These are phyloP conservation scores for Galagoides demidoff DNA, from an alignment of 2,797 vertebrate genomes.

Conservation along the genomic window DNA sequence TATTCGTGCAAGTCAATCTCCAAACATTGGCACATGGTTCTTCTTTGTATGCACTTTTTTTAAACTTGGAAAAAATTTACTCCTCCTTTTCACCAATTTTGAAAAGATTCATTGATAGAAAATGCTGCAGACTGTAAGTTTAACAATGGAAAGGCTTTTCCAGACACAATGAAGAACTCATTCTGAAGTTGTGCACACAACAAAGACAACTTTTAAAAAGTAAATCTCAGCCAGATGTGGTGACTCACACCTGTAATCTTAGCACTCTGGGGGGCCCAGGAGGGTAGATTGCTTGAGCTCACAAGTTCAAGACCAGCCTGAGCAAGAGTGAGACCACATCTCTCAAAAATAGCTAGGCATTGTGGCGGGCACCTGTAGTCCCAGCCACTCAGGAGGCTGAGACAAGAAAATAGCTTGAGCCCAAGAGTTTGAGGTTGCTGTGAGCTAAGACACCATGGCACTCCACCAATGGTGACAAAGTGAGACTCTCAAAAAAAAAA, in stretches of 20 bases:
- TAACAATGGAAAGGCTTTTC: neutral
- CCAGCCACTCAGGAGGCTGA: no score
- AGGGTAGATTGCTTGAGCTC: no score
- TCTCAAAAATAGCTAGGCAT: no score
- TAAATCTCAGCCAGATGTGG: neutral
- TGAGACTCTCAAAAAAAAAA: neutral
- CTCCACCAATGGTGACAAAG: no score
- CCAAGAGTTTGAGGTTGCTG: no score
- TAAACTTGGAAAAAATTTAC: neutral
- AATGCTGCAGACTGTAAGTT: neutral
- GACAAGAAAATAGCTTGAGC: no score
- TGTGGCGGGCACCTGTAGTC: no score
- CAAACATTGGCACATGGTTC: conserved; percentile 13
- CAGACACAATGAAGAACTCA: neutral
- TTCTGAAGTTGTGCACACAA: conserved; percentile 22
- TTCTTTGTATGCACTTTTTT: neutral
- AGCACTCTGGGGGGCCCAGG: no score
- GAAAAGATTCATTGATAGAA: conserved; percentile 15
- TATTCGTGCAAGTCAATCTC: neutral
- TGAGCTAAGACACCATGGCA: no score
- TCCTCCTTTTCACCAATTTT: conserved; percentile 48
- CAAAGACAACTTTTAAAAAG: conserved; percentile 51
- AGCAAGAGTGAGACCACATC: no score
- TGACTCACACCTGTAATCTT: no score
- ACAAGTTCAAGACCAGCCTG: no score